A percentile compares a stretch with the other conserved stretches of the same genome.
Conservation (phyloP, 1,140 invertebrate species). For the Lineus longissimus region DNA sequence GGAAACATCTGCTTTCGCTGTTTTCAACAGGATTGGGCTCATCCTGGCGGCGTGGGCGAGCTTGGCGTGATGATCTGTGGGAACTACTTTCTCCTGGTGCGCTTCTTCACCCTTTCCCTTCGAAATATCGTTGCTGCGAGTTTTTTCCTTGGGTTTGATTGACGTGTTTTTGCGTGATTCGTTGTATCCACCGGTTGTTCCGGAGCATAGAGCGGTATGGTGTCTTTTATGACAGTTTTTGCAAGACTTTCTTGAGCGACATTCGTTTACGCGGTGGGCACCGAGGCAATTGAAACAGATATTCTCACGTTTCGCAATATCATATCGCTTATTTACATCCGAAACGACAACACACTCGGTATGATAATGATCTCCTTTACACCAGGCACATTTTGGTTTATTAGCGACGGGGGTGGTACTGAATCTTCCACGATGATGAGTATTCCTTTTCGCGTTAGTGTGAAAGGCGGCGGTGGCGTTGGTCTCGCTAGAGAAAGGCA, state of each 20-base stretch:
- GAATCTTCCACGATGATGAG: too few species aligned
- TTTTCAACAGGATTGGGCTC: background rate
- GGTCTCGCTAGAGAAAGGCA: too few species aligned
- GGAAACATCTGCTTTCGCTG: background rate
- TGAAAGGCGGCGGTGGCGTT: slow-evolving; percentile 3
- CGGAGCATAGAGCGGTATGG: background rate
- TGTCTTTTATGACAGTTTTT: background rate
- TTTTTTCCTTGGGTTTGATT: background rate
- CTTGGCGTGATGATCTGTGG: too few species aligned
- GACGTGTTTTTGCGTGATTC: background rate
- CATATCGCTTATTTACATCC: background rate
- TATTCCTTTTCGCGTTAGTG: background rate
- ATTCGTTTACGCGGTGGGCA: background rate
- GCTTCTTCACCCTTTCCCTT: background rate
- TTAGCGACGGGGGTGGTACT: background rate
- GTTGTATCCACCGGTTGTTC: background rate
- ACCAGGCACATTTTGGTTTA: background rate
- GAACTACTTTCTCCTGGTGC: too few species aligned
- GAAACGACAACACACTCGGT: background rate
- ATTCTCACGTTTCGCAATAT: background rate
- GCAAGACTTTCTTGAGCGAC: background rate
- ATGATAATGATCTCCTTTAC: background rate
- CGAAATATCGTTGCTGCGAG: background rate
- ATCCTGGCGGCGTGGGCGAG: background rate
- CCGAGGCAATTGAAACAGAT: slow-evolving; percentile 2